Percentiles rank a stretch among this genome's conserved stretches.
These are phyloP conservation scores for Diplazon laetatorius DNA, from an alignment of 2,888 invertebrate species.

Conservation along the genomic window DNA sequence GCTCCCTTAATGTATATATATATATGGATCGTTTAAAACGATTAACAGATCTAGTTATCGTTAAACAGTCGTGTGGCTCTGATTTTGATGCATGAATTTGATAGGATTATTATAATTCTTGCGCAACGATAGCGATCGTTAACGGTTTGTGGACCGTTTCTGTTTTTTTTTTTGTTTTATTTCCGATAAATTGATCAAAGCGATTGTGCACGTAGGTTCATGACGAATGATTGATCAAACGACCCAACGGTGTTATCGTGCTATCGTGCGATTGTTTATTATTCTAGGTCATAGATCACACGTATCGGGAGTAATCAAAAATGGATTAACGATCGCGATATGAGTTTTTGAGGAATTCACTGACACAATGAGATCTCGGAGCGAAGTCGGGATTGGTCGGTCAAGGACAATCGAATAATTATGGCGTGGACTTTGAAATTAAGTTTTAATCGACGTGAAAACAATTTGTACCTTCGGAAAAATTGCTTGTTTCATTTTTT, in stretches of 20 bases:
- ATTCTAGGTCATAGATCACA: conserved; percentile 23
- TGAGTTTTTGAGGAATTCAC: conserved; percentile 22
- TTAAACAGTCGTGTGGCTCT: neutral
- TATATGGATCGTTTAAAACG: conserved; percentile 5
- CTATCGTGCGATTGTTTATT: conserved; percentile 20
- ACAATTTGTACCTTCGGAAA: conserved; percentile 37
- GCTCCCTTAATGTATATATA: no score
- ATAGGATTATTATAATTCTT: conserved; percentile 25
- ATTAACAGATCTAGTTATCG: conserved; percentile 12
- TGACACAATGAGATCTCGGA: conserved; percentile 12
- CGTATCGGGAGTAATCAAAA: conserved; percentile 4
- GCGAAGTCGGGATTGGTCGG: conserved; percentile 30
- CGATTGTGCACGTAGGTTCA: conserved; percentile 15
- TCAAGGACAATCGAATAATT: conserved; percentile 49
- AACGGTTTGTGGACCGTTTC: conserved; percentile 31
- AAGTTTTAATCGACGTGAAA: neutral
- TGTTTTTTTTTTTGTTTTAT: no score
- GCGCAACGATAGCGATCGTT: conserved; percentile 20
- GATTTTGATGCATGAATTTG: conserved; percentile 27
- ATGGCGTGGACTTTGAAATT: conserved; percentile 1
- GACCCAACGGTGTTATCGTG: neutral
- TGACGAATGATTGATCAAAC: conserved; percentile 46
- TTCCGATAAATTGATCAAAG: conserved; percentile 32
- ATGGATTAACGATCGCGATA: conserved; percentile 29
- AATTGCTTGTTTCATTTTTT: neutral